Evolutionary conservation across 37 sponge, comb jelly and placozoan genomes (phyloP).

Genomic region (Bolinopsis microptera): DNA sequence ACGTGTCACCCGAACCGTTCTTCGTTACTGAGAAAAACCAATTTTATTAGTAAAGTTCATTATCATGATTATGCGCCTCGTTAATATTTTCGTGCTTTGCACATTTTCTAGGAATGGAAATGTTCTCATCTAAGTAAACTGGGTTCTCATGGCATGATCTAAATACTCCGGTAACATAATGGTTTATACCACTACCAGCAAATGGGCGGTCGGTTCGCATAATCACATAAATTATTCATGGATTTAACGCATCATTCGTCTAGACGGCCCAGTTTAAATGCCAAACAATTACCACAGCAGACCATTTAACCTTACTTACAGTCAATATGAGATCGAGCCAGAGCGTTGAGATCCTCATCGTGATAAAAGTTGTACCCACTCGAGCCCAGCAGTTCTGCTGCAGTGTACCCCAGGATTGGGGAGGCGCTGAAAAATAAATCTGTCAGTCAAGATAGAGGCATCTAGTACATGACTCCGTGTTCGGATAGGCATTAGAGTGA

Average conservation of each 20-base stretch:
- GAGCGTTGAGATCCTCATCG: conserved; percentile 23
- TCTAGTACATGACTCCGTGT: neutral
- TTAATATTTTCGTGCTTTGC: neutral
- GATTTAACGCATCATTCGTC: neutral
- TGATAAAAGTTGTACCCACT: conserved; percentile 34
- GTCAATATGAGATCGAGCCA: conserved; percentile 22
- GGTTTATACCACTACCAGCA: neutral
- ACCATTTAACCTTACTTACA: neutral
- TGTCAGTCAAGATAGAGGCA: neutral
- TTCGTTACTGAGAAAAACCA: conserved; percentile 11
- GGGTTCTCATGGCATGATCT: neutral
- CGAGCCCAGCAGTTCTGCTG: conserved; percentile 21
- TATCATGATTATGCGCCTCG: too few relatives aligned
- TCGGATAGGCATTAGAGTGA: neutral
- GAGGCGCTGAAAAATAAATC: neutral
- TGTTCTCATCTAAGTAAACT: too few relatives aligned
- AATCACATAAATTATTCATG: neutral
- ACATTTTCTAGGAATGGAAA: neutral
- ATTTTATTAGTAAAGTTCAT: too few relatives aligned
- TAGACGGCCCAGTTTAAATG: neutral
- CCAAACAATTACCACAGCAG: neutral
- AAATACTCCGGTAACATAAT: neutral
- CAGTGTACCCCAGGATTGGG: conserved; percentile 18
- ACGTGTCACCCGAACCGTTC: conserved; percentile 31
- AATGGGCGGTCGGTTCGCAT: neutral